phyloP scores from a whole-genome alignment of 2,888 invertebrate species.

The Spisula solida region DNA sequence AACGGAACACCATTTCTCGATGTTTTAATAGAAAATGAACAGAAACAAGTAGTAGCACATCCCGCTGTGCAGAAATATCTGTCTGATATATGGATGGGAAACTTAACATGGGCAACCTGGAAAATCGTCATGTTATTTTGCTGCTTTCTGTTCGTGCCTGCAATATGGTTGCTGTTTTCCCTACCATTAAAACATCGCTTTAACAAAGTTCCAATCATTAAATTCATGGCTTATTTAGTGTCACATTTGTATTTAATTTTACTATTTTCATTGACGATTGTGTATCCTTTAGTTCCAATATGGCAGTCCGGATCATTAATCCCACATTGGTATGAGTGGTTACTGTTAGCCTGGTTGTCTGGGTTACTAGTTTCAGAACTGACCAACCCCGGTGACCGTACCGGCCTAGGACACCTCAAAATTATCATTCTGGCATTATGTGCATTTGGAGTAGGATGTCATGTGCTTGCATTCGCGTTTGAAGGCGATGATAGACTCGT shows the following conservation, averaged over 20 bases:
- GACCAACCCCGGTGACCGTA: slow-evolving; percentile 99
- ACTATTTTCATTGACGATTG: slow-evolving; percentile 93
- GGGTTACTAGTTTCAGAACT: slow-evolving; percentile 98
- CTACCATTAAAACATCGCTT: slow-evolving; percentile 97
- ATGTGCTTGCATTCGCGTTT: slow-evolving; percentile 91
- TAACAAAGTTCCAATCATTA: slow-evolving; percentile 99
- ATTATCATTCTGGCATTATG: slow-evolving; percentile 92
- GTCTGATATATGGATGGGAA: slow-evolving; percentile 98
- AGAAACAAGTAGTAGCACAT: slow-evolving; percentile 97
- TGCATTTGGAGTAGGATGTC: slow-evolving; percentile 90
- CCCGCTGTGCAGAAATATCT: slow-evolving; percentile 98
- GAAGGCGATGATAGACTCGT: slow-evolving; percentile 90
- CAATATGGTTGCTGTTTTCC: slow-evolving; percentile 98
- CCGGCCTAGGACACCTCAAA: slow-evolving; percentile 95
- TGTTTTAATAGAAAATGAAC: slow-evolving; percentile 99
- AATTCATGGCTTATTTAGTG: slow-evolving; percentile 99
- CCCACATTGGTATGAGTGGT: slow-evolving; percentile 98
- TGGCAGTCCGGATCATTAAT: slow-evolving; percentile 89
- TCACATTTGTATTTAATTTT: slow-evolving; percentile 99
- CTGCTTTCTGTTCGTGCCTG: slow-evolving; percentile 95
- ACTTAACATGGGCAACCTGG: slow-evolving; percentile 97
- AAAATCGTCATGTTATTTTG: slow-evolving; percentile 95
- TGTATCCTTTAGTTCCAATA: slow-evolving; percentile 86
- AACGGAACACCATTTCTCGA: slow-evolving; percentile 98
- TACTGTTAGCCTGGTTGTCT: slow-evolving; percentile 97